Evolutionary conservation across 2,888 invertebrate species (phyloP), one percentile per base, ranked within the genome.

Genomic region (Zonitis immaculata): DNA sequence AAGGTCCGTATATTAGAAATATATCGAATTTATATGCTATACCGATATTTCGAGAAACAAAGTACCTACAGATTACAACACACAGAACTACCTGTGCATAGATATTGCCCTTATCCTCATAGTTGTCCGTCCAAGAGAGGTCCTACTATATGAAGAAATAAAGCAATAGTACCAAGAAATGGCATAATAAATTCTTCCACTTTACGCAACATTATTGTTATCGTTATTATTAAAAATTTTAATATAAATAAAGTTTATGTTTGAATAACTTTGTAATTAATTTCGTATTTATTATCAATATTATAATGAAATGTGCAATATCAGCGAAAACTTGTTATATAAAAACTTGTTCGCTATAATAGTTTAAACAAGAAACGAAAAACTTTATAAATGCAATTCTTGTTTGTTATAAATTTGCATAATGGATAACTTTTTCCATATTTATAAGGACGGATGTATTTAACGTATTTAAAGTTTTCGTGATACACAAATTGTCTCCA

Each of bases 281-380:
- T 39, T 20, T 39, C 11, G 20, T 18, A 20, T 11, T 20, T 39
- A 39, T 11, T 20, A 20, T 39, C 18, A 39, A 39, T 39, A 18
- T 39, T 39, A n/a, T n/a, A 20, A 39, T 20, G n/a, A 39, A 39
- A 39, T 20, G 39, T 39, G 39, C 39, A 39, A 39, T 39, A 39
- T 39, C 39, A n/a, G 11, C 39, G n/a, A 20, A 39, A 39, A 35
- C 35, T 35, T 2, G 35, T 9, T 16, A 9, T 16, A 35, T 16
- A 20, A 39, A 18, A 39, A 20, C 39, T 39, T 39, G 39, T 39
- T 6, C 6, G 20, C 20, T 39, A 20, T 16, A 3, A 20, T 7
- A 7, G 26, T 26, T 26, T 3, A 16, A 8, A 11, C 11, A 6
- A 1, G n/a, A n/a, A 39, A 39, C 16, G 14, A 9, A 9, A 9